Evolutionary conservation across 2,113 vertebrate species (phyloP).

Genomic region (Pimephales promelas): DNA sequence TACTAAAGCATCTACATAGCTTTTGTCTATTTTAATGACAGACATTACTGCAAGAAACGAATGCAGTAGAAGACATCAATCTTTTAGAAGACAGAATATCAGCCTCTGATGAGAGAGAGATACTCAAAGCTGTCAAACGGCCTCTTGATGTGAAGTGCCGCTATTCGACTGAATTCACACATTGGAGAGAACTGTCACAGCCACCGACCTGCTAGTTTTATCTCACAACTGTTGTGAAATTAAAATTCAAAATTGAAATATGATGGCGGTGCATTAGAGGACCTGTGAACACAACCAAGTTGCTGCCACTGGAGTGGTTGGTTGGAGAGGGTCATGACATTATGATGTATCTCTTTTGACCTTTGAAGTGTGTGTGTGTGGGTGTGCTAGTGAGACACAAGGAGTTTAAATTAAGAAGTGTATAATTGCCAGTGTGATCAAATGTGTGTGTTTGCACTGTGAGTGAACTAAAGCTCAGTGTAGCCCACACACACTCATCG

Average conservation of each 20-base stretch:
- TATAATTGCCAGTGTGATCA: conserved; percentile 25
- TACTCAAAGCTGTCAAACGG: not conserved
- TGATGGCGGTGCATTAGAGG: not conserved
- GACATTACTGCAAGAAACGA: not conserved
- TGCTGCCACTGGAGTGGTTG: not conserved
- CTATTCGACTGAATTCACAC: not conserved
- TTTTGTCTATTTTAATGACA: conserved; percentile 28
- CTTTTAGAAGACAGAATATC: not conserved
- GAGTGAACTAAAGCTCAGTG: not conserved
- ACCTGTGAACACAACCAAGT: not conserved
- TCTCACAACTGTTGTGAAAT: not conserved
- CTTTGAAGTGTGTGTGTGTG: not conserved
- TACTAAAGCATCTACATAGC: not conserved
- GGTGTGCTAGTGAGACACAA: not conserved
- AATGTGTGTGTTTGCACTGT: not conserved
- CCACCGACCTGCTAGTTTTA: conserved; percentile 13
- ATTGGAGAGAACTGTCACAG: not conserved
- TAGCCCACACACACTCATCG: not conserved
- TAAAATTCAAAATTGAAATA: not conserved
- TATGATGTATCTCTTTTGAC: not conserved
- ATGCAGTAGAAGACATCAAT: not conserved
- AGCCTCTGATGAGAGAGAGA: conserved; percentile 1
- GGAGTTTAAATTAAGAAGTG: conserved; percentile 12
- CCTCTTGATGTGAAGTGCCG: conserved; percentile 3
- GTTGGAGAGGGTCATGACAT: not conserved